These are phyloP conservation scores for Naja naja DNA, from an alignment of 2,113 vertebrate species.

Conservation along the genomic window DNA sequence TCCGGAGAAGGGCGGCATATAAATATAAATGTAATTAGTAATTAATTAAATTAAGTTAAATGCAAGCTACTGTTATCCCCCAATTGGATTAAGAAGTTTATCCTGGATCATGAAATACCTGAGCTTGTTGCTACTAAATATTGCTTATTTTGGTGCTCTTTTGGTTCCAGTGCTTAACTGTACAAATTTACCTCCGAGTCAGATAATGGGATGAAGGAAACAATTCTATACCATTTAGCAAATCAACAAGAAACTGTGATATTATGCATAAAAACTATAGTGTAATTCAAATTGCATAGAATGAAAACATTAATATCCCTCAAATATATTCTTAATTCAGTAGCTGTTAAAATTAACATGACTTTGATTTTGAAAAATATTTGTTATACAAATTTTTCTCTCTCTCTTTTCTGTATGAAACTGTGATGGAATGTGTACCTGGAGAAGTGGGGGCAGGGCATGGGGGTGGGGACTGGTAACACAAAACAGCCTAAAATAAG, in stretches of 20 bases:
- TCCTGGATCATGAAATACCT: background rate
- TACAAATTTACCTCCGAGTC: background rate
- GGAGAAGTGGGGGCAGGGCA: background rate
- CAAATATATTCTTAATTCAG: background rate
- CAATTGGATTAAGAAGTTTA: background rate
- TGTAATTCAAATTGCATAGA: background rate
- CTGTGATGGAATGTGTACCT: background rate
- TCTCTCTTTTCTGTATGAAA: background rate
- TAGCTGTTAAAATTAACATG: background rate
- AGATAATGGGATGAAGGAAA: background rate
- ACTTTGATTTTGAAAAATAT: constrained; percentile 8
- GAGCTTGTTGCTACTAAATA: background rate
- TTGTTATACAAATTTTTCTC: constrained; percentile 1
- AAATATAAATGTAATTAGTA: too few relatives aligned
- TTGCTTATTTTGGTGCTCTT: background rate
- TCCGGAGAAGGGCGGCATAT: too few relatives aligned
- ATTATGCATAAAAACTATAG: background rate
- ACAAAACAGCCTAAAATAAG: background rate
- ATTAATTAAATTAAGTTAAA: too few relatives aligned
- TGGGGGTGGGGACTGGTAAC: background rate
- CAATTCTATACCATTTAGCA: background rate
- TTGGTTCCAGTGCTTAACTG: background rate
- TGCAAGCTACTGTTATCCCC: background rate
- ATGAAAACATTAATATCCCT: background rate
- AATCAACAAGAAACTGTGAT: background rate